Evolutionary conservation across 2,888 invertebrate genomes (phyloP).

Genomic region (Pollenia labialis): DNA sequence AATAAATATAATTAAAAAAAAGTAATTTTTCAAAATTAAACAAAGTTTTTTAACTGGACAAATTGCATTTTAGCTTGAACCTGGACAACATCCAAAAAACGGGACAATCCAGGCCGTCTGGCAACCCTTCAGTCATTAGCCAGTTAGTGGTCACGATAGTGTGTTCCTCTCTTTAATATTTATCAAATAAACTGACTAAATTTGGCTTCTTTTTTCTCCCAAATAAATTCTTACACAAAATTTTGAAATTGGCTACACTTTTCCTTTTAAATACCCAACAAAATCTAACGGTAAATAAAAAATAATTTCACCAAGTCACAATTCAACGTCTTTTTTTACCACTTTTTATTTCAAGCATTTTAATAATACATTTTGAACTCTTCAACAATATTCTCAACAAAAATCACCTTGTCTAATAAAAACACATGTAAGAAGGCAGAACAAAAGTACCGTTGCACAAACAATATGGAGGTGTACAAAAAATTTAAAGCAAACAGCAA

Average conservation of each 20-base stretch:
- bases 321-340: background rate
- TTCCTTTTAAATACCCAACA: background rate
- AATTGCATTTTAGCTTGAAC: too few species aligned
- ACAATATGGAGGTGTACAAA: background rate
- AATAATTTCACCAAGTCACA: background rate
- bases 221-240: too few species aligned
- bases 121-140: too few species aligned
- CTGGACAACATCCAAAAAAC: too few species aligned
- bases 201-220: too few species aligned
- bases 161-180: too few species aligned
- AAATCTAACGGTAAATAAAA: constrained; percentile 16
- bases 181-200: too few species aligned
- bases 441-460: constrained; percentile 58
- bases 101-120: too few species aligned
- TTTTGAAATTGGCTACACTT: background rate
- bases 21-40: too few species aligned
- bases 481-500: constrained; percentile 18
- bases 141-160: too few species aligned
- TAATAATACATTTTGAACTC: background rate
- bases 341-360: background rate
- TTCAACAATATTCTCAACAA: constrained; percentile 50
- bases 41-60: too few species aligned
- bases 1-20: too few species aligned
- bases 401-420: constrained; percentile 59
- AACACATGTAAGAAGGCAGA: constrained; percentile 8